A percentile compares a stretch with the other conserved stretches of the same genome.
Evolutionary conservation across 2,888 invertebrate genomes (phyloP).

Genomic region (Xylophagus ater): DNA sequence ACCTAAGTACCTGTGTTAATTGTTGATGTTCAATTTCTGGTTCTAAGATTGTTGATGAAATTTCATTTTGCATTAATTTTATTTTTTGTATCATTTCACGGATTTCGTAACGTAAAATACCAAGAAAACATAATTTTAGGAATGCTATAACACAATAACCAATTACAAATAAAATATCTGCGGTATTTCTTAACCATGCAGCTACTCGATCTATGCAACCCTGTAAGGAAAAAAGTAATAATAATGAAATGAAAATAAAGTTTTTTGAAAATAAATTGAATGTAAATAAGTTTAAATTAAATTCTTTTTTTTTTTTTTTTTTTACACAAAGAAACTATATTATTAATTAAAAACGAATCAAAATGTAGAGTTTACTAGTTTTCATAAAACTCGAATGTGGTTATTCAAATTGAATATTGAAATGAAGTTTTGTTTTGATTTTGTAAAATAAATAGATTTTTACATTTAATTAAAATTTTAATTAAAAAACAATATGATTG

Average conservation of each 20-base stretch:
- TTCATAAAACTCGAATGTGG: too few relatives aligned
- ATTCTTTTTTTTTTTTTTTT: too few relatives aligned
- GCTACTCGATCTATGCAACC: constrained; percentile 66
- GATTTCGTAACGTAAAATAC: constrained; percentile 75
- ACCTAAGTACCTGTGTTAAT: constrained; percentile 18
- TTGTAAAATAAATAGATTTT: too few relatives aligned
- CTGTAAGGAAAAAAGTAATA: constrained; percentile 20
- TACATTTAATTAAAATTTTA: too few relatives aligned
- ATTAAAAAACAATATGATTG: too few relatives aligned
- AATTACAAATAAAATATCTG: constrained; percentile 67
- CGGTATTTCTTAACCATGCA: constrained; percentile 65
- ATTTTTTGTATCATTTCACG: constrained; percentile 88
- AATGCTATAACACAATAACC: constrained; percentile 84
- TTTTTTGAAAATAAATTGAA: neutral
- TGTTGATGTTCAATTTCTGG: constrained; percentile 25
- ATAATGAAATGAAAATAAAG: constrained; percentile 3
- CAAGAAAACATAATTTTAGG: constrained; percentile 79
- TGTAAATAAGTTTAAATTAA: too few relatives aligned
- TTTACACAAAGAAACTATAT: too few relatives aligned
- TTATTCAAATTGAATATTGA: too few relatives aligned
- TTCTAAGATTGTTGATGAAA: constrained; percentile 42
- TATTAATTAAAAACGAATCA: too few relatives aligned
- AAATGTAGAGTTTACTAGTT: too few relatives aligned
- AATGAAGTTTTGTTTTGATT: too few relatives aligned
- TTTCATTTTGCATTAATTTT: constrained; percentile 60